Conservation (phyloP, 2,888 invertebrate genomes). For the Erebia palarica region DNA sequence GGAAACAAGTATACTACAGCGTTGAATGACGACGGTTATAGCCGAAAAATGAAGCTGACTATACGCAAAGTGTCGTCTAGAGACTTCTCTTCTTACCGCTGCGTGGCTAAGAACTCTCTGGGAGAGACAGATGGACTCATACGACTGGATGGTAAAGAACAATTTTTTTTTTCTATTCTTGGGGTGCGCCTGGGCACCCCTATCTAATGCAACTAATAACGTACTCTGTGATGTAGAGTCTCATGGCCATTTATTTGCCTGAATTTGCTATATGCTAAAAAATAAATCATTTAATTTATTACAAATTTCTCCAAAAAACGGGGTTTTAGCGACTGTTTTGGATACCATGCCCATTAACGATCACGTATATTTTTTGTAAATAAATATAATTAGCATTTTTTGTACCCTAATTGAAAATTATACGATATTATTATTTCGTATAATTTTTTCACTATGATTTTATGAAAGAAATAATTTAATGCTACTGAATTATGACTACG, state of each 20-base stretch:
- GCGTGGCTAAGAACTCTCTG: conserved; percentile 95
- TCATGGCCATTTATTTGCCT: background rate
- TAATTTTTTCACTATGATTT: no score
- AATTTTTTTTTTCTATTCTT: background rate
- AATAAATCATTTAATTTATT: no score
- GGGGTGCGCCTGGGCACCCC: background rate
- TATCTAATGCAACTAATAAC: background rate
- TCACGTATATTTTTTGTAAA: no score
- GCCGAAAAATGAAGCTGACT: conserved; percentile 95
- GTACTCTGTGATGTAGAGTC: background rate
- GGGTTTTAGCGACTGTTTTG: no score
- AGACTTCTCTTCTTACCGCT: conserved; percentile 95
- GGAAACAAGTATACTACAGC: conserved; percentile 95
- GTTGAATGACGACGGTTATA: conserved; percentile 92
- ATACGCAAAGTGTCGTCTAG: conserved; percentile 89
- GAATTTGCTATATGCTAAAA: background rate
- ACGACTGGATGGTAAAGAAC: conserved; percentile 90
- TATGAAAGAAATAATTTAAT: no score
- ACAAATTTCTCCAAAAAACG: no score
- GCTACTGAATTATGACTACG: conserved; percentile 25
- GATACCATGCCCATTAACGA: no score
- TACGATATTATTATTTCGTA: no score
- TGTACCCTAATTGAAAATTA: no score
- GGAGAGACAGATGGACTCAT: conserved; percentile 95
- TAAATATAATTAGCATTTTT: no score